Evolutionary conservation across 2,888 invertebrate genomes (phyloP).

Genomic region (Seira ritae): DNA sequence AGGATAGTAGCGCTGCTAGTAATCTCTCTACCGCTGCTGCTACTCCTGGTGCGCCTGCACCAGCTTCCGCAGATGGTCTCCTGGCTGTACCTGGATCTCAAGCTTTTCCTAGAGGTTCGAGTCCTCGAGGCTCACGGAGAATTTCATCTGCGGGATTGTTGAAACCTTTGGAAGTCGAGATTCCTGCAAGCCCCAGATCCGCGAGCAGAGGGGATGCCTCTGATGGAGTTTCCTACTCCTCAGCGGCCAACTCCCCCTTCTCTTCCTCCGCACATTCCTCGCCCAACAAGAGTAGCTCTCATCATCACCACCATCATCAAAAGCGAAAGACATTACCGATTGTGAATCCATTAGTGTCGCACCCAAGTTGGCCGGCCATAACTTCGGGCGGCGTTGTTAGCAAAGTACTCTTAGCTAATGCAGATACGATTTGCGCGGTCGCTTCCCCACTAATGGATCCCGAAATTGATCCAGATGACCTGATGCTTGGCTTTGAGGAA

Average conservation of each 20-base stretch:
- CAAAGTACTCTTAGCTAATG: slow-evolving; percentile 95
- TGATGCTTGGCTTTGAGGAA: slow-evolving; percentile 81
- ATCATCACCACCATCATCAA: slow-evolving; percentile 79
- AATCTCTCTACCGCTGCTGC: slow-evolving; percentile 11
- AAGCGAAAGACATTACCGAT: slow-evolving; percentile 85
- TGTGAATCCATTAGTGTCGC: slow-evolving; percentile 90
- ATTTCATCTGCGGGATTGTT: slow-evolving; percentile 94
- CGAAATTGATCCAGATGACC: slow-evolving; percentile 77
- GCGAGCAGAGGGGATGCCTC: slow-evolving; percentile 66
- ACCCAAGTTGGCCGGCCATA: slow-evolving; percentile 86
- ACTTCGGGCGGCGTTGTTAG: slow-evolving; percentile 90
- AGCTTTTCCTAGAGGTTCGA: slow-evolving; percentile 70
- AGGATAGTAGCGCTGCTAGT: slow-evolving; percentile 57
- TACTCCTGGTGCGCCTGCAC: slow-evolving; percentile 24
- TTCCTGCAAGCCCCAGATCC: slow-evolving; percentile 72
- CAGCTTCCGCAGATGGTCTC: slow-evolving; percentile 31
- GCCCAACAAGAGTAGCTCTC: slow-evolving; percentile 76
- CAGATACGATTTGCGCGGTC: slow-evolving; percentile 96
- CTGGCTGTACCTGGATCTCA: slow-evolving; percentile 58
- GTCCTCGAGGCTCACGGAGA: slow-evolving; percentile 84
- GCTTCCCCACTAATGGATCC: slow-evolving; percentile 94
- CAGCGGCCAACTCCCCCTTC: slow-evolving; percentile 71
- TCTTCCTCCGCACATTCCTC: slow-evolving; percentile 78
- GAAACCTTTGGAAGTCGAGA: slow-evolving; percentile 80
- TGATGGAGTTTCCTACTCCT: slow-evolving; percentile 64